Evolutionary conservation across 1,140 invertebrate species (phyloP).

Genomic region (Anthonomus grandis): DNA sequence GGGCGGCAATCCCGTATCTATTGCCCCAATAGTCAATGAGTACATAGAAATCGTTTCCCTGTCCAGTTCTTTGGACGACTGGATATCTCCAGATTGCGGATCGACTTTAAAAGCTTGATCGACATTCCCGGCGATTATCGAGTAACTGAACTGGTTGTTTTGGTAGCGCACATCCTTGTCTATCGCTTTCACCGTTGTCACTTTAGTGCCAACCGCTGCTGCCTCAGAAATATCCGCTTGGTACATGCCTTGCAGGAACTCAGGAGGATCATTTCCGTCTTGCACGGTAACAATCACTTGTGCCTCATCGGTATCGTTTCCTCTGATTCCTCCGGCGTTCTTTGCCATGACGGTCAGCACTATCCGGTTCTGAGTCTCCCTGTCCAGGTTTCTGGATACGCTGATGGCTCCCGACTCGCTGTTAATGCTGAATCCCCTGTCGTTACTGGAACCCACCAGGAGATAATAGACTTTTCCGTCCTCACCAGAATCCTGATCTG

Average conservation of each 20-base stretch:
- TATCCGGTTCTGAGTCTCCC: slow-evolving; percentile 87
- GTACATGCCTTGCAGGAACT: slow-evolving; percentile 77
- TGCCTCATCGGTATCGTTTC: slow-evolving; percentile 93
- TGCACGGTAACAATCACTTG: slow-evolving; percentile 90
- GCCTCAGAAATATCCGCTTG: slow-evolving; percentile 76
- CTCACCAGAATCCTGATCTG: slow-evolving; percentile 86
- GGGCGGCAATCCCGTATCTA: slow-evolving; percentile 82
- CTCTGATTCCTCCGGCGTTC: slow-evolving; percentile 86
- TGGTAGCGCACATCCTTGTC: slow-evolving; percentile 89
- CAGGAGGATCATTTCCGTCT: slow-evolving; percentile 93
- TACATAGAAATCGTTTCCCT: slow-evolving; percentile 76
- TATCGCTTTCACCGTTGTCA: slow-evolving; percentile 77
- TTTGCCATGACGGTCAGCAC: slow-evolving; percentile 91
- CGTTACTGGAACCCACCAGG: slow-evolving; percentile 89
- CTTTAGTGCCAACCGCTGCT: slow-evolving; percentile 62
- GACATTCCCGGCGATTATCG: slow-evolving; percentile 80
- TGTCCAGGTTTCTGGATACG: slow-evolving; percentile 77
- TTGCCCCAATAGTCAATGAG: slow-evolving; percentile 81
- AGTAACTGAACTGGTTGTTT: slow-evolving; percentile 91
- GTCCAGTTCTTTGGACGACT: slow-evolving; percentile 73
- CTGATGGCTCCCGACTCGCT: slow-evolving; percentile 79
- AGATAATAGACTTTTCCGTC: slow-evolving; percentile 91
- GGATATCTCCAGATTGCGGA: slow-evolving; percentile 76
- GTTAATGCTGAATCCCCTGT: slow-evolving; percentile 86
- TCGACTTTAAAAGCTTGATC: slow-evolving; percentile 87